Evolutionary conservation across 2,113 vertebrate species (phyloP), one percentile per base, ranked within the genome.

Genomic region (Vicugna pacos): DNA sequence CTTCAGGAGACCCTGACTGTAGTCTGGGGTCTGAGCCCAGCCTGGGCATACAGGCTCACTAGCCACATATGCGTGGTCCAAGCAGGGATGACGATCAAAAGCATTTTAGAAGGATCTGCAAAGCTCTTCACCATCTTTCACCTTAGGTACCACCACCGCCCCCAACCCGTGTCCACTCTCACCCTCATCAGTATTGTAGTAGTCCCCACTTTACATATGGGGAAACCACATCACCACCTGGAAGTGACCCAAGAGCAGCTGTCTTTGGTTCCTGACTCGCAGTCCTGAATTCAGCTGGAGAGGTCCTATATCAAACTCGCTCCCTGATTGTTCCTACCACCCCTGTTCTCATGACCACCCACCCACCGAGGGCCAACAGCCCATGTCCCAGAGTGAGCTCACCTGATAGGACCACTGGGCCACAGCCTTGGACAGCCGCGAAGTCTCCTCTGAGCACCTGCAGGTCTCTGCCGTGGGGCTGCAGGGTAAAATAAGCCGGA

Each of bases 351-450:
- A 2, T 0, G 13, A 26, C 22, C 22, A 1, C 72, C 42, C 1
- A 1, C 0, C 14, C 42, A 42, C 58, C 6, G 8, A 0, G 75
- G 60, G 69, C 52, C 42, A 38, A 22, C 48, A 76, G 11, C 73
- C 35, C 28, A 48, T 30, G 35, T 50, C 65, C 48, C 35, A 2
- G 12, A 2, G 35, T 0, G 35, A 32, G 7, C 97, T 96, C 93
- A 99, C 99, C 98, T 98, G 98, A 50, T 98, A 98, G 69, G 94
- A 97, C 98, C 98, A 98, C 73, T 96, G 98, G 65, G 96, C 2
- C 62, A 98, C 81, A 15, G 15, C 52, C 14, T 85, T 94, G n/a
- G 65, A 52, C 50, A 98, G 89, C 30, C 17, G 32, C 0, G 97
- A 98, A 15, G 0, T 30, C 58, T 98, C 93, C 8, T 7, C 64